These are phyloP conservation scores for Salvelinus fontinalis DNA, from an alignment of 2,113 vertebrate species.

Conservation along the genomic window DNA sequence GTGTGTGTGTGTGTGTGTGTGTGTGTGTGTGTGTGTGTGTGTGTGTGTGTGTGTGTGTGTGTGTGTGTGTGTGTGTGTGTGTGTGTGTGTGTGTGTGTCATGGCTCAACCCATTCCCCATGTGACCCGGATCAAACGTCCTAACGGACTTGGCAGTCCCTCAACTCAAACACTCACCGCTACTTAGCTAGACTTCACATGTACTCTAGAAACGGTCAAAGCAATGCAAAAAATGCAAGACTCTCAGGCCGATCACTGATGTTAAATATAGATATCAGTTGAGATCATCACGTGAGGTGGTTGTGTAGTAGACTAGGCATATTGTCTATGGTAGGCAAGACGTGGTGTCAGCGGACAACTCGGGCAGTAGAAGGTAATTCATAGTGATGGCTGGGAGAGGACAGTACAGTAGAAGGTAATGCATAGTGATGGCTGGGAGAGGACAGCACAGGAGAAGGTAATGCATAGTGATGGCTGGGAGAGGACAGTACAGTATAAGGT, in stretches of 20 bases:
- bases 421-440: background rate
- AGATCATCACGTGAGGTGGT: background rate
- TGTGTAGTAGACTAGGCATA: background rate
- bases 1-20: slow-evolving; percentile 25
- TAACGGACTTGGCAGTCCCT: background rate
- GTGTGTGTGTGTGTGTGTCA: slow-evolving; percentile 28
- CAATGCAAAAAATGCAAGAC: background rate
- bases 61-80: slow-evolving; percentile 21
- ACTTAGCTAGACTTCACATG: no score
- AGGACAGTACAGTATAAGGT: background rate
- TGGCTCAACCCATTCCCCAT: slow-evolving; percentile 39
- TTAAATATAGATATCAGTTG: background rate
- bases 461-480: background rate
- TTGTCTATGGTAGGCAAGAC: background rate
- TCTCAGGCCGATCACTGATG: no score
- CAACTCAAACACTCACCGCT: background rate
- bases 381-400: background rate
- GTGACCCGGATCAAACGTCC: slow-evolving; percentile 43
- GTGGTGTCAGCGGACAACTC: background rate
- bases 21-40: slow-evolving; percentile 20
- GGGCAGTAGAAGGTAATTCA: background rate
- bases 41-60: slow-evolving; percentile 21
- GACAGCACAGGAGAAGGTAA: background rate
- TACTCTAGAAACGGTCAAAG: background rate
- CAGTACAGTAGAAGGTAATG: background rate